Percentiles rank a stretch among this genome's conserved stretches.
phyloP scores from a whole-genome alignment of 2,888 invertebrate species.

The Polydrusus tereticollis region DNA sequence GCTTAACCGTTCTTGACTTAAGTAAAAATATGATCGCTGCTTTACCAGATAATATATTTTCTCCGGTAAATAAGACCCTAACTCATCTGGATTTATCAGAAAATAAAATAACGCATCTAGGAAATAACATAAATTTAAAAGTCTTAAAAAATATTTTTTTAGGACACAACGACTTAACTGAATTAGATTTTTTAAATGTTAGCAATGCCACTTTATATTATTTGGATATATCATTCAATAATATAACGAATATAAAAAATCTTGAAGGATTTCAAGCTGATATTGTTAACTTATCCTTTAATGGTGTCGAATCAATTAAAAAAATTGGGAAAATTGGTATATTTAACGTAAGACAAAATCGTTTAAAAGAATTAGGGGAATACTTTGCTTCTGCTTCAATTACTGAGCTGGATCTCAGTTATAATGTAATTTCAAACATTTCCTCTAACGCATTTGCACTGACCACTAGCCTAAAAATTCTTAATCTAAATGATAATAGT shows the following conservation, averaged over 20 bases:
- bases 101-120: neutral
- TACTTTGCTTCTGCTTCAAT: neutral
- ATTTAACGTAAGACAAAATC: neutral
- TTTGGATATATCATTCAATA: slow-evolving; percentile 8
- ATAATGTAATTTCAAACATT: neutral
- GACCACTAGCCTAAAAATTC: neutral
- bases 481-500: neutral
- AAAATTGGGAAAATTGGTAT: slow-evolving; percentile 7
- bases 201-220: neutral
- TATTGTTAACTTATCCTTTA: neutral
- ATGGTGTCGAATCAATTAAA: neutral
- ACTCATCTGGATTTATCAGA: neutral
- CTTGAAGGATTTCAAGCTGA: neutral
- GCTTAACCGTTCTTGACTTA: neutral
- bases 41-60: slow-evolving; percentile 9
- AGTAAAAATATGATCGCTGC: neutral
- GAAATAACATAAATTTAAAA: neutral
- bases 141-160: neutral
- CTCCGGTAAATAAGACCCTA: neutral
- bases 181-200: neutral
- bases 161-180: neutral
- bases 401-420: slow-evolving; percentile 3
- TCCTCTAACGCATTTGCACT: neutral
- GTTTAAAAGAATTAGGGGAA: neutral
- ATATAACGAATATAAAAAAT: neutral